phyloP scores from a whole-genome alignment of 2,797 vertebrate genomes.

The Hybognathus amarus region DNA sequence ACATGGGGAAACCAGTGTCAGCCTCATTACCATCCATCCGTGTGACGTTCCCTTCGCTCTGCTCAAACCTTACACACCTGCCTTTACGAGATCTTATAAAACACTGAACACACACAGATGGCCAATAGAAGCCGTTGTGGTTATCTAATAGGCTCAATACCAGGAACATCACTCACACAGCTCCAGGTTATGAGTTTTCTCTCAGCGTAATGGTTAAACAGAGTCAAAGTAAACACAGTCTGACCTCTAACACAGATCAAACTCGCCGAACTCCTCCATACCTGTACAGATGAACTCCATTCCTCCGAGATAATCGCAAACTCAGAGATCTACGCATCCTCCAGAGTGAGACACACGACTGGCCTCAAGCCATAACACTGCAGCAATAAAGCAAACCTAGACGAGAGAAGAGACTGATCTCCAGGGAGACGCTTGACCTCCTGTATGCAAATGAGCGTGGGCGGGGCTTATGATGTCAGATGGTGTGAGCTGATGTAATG shows the following conservation, averaged over 20 bases:
- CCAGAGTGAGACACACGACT: background rate
- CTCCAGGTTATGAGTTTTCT: background rate
- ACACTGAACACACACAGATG: background rate
- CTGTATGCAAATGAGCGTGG: constrained; percentile 63
- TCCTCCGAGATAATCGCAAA: constrained; percentile 74
- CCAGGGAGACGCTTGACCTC: background rate
- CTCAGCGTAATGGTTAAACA: too few relatives aligned
- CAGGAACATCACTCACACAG: background rate
- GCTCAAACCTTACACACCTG: too few relatives aligned
- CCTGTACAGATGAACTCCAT: constrained; percentile 66
- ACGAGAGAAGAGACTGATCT: background rate
- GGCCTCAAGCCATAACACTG: constrained; percentile 45
- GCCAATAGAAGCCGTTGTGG: rapidly evolving
- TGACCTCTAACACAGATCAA: too few relatives aligned
- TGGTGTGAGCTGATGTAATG: constrained; percentile 70
- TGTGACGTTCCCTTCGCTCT: too few relatives aligned
- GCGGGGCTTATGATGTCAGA: constrained; percentile 75
- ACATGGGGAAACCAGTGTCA: background rate
- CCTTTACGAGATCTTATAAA: background rate
- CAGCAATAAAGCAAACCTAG: background rate
- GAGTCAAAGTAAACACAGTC: background rate
- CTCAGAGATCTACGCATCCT: constrained; percentile 75
- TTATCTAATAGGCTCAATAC: background rate
- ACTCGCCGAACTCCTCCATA: constrained; percentile 53
- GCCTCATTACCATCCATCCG: background rate